Evolutionary conservation across 2,113 vertebrate species (phyloP).

Genomic region (Crotalus helleri): DNA sequence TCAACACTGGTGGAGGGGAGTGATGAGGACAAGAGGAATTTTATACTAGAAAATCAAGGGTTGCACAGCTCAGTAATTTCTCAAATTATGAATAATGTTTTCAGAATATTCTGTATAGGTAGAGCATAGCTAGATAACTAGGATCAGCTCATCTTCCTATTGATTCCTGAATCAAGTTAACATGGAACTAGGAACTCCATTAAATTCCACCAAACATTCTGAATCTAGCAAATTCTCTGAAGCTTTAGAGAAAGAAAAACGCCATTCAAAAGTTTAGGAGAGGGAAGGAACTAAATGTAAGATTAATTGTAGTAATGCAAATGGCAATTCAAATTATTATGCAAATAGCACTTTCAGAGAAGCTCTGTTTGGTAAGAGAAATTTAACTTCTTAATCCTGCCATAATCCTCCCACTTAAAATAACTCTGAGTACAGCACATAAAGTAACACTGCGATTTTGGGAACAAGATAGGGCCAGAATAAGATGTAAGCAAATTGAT

Average conservation of each 20-base stretch:
- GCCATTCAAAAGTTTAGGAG: neutral
- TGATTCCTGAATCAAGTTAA: neutral
- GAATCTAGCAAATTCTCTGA: neutral
- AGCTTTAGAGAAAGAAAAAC: neutral
- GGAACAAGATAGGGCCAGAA: neutral
- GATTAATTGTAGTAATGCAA: neutral
- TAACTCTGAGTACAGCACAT: neutral
- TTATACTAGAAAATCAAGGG: slow-evolving; percentile 46
- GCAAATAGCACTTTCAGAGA: neutral
- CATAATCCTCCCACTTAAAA: neutral
- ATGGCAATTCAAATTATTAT: neutral
- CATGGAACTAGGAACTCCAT: neutral
- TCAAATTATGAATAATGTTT: slow-evolving; percentile 36
- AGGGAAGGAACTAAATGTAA: neutral
- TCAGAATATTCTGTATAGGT: slow-evolving; percentile 48
- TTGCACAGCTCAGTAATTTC: slow-evolving; percentile 27
- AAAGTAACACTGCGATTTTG: neutral
- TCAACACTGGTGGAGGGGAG: slow-evolving; percentile 44
- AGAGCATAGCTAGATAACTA: neutral
- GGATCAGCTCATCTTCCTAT: slow-evolving; percentile 21
- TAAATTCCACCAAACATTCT: neutral
- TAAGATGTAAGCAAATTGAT: neutral
- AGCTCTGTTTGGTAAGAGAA: neutral
- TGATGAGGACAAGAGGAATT: slow-evolving; percentile 36
- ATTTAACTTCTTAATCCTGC: neutral